Conservation (phyloP, 2,888 invertebrate species). For the Brachyopa scutellaris region DNA sequence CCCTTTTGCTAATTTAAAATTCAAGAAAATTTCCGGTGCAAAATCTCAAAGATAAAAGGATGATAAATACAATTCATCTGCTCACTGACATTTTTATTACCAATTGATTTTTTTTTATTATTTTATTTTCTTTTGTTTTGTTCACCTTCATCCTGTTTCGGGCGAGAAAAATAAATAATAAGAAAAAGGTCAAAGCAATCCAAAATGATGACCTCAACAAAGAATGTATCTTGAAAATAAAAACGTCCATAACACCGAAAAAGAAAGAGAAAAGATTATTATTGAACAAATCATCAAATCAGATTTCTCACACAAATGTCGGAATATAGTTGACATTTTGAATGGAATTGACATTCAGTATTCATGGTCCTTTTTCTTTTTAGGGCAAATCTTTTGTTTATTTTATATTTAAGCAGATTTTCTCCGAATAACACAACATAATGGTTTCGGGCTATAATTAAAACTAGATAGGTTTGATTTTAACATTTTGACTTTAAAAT, state of each 20-base stretch:
- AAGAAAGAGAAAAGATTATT: conserved; percentile 5
- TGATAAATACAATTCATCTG: conserved; percentile 15
- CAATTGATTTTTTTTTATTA: conserved; percentile 1
- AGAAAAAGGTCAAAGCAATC: neutral
- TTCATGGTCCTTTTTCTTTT: neutral
- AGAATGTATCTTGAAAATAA: neutral
- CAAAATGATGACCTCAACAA: neutral
- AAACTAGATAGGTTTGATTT: too few relatives aligned
- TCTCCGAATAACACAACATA: neutral
- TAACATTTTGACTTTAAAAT: too few relatives aligned
- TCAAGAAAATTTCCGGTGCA: neutral
- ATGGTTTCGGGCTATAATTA: neutral
- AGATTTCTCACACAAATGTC: neutral
- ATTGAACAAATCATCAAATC: neutral
- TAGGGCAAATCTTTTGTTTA: neutral
- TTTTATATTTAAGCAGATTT: neutral
- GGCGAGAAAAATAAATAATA: neutral
- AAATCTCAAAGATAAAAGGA: neutral
- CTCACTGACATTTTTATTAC: conserved; percentile 6
- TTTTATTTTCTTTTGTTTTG: neutral
- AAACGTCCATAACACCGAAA: too few relatives aligned
- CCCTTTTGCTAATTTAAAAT: neutral
- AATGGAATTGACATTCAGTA: neutral
- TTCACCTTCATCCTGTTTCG: neutral
- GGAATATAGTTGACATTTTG: neutral